Evolutionary conservation across 2,797 vertebrate genomes (phyloP), one percentile per base, ranked within the genome.

Genomic region (Tauraco hartlaubi): DNA sequence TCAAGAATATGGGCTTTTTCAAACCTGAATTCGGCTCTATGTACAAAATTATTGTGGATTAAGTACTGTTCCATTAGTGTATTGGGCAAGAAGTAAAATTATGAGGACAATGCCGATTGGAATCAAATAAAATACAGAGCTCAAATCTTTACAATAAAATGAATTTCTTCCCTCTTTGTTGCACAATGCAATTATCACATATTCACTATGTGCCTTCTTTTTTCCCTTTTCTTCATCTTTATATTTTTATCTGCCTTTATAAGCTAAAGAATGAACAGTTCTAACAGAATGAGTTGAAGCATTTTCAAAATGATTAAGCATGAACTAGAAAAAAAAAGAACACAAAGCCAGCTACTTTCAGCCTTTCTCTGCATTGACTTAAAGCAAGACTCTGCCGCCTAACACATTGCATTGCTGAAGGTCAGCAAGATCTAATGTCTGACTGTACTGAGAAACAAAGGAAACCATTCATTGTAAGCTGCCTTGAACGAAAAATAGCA

Each of bases 381-480:
- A 85, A 91, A 95, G 73, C 90, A 93, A 85, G 66, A 88, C 69
- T 88, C 76, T 13, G 44, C 84, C 85, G 88, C 87, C 89, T 91
- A 95, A 90, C 74, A 93, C 29, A 48, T 12, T 80, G 92, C 81
- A 78, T 26, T 77, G 87, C 83, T 96, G 94, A 97, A 96, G 92
- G 95, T 97, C 97, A 96, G 88, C 78, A 94, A 93, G 85, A 96
- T 94, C 91, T 95, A 96, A 94, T 66, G 66, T 59, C 54, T 85
- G 80, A 68, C 80, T 94, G 76, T 71, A 85, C 82, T 78, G 66
- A 91, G 91, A 96, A 97, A 94, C 76, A 96, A 97, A 92, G 89
- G 61, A 97, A 97, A 92, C 55, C 59, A 95, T 97, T 93, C 90
- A 92, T 93, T 96, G 90, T 88, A 93, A 83, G 58, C 84, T 97